Percentiles rank a stretch among this genome's conserved stretches.
Evolutionary conservation across 1,140 invertebrate species (phyloP).

Genomic region (Tetragnatha versicolor): DNA sequence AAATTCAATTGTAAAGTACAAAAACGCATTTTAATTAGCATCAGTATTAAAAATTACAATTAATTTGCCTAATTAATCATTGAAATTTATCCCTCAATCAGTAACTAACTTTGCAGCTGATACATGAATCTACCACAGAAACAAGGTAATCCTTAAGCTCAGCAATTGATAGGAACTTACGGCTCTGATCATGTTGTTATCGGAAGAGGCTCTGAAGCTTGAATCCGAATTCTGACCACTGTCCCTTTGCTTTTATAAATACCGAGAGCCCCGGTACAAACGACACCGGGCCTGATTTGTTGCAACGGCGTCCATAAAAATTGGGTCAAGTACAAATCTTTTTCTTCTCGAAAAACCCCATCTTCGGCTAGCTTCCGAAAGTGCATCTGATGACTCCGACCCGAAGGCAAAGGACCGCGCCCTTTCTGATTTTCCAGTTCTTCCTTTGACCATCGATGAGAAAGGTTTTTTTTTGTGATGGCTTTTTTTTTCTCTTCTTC

Average conservation of each 20-base stretch:
- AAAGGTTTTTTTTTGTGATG: neutral
- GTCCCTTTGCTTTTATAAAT: slow-evolving; percentile 25
- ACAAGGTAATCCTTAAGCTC: too few species aligned
- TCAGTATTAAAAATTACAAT: too few species aligned
- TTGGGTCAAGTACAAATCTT: slow-evolving; percentile 51
- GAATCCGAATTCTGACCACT: slow-evolving; percentile 2
- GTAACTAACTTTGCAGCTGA: too few species aligned
- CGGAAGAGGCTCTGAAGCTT: neutral
- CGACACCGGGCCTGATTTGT: slow-evolving; percentile 21
- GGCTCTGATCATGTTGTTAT: slow-evolving; percentile 27
- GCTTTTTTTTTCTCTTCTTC: neutral
- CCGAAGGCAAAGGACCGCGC: slow-evolving; percentile 18
- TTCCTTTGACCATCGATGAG: neutral
- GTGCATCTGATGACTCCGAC: slow-evolving; percentile 20
- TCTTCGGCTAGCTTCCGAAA: neutral
- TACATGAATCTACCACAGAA: too few species aligned
- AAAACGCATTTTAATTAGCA: too few species aligned
- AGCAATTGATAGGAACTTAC: too few species aligned
- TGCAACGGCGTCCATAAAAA: slow-evolving; percentile 42
- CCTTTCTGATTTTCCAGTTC: slow-evolving; percentile 9
- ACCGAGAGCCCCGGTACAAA: slow-evolving; percentile 22
- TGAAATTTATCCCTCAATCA: too few species aligned
- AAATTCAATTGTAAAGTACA: too few species aligned
- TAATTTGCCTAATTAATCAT: too few species aligned
- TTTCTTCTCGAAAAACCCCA: slow-evolving; percentile 28